These are phyloP conservation scores for Rana temporaria DNA, from an alignment of 2,113 vertebrate species.

Conservation along the genomic window DNA sequence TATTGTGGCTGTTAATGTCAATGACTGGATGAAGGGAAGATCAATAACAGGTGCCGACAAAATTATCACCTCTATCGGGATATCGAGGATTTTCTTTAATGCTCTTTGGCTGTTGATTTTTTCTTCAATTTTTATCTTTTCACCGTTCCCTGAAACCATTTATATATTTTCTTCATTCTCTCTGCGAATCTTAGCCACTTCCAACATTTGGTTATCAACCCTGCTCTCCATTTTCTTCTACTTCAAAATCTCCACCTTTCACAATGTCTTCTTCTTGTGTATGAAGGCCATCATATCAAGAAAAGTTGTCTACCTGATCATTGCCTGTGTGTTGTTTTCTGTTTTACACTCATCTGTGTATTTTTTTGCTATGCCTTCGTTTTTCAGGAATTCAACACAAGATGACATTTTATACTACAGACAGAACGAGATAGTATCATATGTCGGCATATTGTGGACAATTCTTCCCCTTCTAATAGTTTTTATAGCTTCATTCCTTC, in stretches of 20 bases:
- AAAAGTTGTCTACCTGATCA: neutral
- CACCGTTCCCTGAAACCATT: neutral
- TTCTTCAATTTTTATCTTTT: neutral
- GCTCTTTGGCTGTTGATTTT: neutral
- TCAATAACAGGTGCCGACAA: neutral
- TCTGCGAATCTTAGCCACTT: neutral
- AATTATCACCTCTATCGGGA: neutral
- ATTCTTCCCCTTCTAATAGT: no score
- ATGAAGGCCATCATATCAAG: neutral
- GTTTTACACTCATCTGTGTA: neutral
- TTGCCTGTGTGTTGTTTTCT: neutral
- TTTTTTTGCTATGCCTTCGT: no score
- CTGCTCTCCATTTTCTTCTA: slow-evolving; percentile 8
- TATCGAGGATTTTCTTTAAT: neutral
- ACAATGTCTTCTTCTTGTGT: neutral
- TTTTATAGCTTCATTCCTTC: no score
- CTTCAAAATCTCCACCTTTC: slow-evolving; percentile 13
- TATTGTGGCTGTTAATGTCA: neutral
- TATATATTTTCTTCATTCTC: neutral
- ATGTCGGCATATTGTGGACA: no score
- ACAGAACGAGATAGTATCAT: no score
- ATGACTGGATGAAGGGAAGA: neutral
- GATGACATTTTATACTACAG: no score
- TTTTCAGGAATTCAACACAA: no score
- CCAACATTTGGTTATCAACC: neutral